Evolutionary conservation across 1,140 invertebrate species (phyloP).

Genomic region (Phthorimaea operculella): DNA sequence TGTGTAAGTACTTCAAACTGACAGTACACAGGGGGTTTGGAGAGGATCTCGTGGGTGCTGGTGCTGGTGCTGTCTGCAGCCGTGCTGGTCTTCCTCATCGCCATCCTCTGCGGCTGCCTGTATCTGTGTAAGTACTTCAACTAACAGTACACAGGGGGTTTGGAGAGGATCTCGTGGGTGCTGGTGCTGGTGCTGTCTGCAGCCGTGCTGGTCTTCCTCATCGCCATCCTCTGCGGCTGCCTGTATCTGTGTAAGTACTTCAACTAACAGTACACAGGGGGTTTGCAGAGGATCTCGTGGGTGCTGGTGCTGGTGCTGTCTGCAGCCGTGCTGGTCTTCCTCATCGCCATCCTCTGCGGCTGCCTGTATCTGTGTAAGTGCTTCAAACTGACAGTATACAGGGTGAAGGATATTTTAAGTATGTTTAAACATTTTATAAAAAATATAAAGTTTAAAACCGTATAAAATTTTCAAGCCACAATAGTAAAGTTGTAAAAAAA

Average conservation of each 20-base stretch:
- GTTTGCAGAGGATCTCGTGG: too few species aligned
- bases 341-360: slow-evolving; percentile 31
- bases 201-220: slow-evolving; percentile 22
- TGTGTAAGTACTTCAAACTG: slow-evolving; percentile 18
- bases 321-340: slow-evolving; percentile 23
- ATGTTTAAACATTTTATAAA: too few species aligned
- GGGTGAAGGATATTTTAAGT: too few species aligned
- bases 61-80: slow-evolving; percentile 26
- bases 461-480: too few species aligned
- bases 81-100: slow-evolving; percentile 24
- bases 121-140: slow-evolving; percentile 24
- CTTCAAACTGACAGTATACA: too few species aligned
- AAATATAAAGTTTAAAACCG: too few species aligned
- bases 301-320: slow-evolving; percentile 28
- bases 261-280: too few species aligned
- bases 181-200: slow-evolving; percentile 28
- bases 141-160: too few species aligned
- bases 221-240: slow-evolving; percentile 34
- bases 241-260: slow-evolving; percentile 29
- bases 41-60: too few species aligned
- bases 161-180: too few species aligned
- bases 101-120: slow-evolving; percentile 35
- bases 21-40: too few species aligned
- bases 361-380: slow-evolving; percentile 33
- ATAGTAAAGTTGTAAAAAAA: too few species aligned